Evolutionary conservation across 2,888 invertebrate genomes (phyloP), one percentile per base, ranked within the genome.

Genomic region (Furcula furcula): DNA sequence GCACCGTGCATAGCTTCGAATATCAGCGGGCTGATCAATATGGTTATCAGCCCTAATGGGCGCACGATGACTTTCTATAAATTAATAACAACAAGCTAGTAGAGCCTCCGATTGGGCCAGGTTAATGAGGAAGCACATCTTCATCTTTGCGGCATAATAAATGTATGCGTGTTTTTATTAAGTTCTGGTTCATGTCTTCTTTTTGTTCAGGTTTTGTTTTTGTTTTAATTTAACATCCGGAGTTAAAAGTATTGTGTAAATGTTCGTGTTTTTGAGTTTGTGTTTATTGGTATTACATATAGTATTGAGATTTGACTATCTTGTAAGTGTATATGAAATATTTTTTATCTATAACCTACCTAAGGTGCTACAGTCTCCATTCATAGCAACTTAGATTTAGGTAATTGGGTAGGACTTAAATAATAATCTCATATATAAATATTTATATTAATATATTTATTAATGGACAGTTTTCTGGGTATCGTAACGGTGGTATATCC

Each of bases 21-120:
- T 80, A 85, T 80, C 77, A 57, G 55, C 57, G 55, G 57, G 53
- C 64, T 65, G 83, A 81, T 86, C 86, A 78, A 81, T 85, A 85
- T 85, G 84, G 78, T 73, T 73, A 80, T 78, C 77, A 74, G 58
- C 45, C 63, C 80, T 86, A 88, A 88, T 88, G 84, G 84, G 60
- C 61, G 47, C 57, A 73, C 76, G 81, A 86, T 88, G 88, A 88
- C 88, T 88, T 84, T 87, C 86, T 84, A 87, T 84, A 88, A 83
- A 86, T 87, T 85, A 84, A 86, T 87, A 88, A 87, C 80, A 82
- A 85, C 81, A 76, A 74, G 65, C 69, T 51, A 49, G 52, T 50
- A 48, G 64, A 71, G 71, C 68, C 67, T 58, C 64, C 69, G 70
- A 86, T 82, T 82, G 81, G 76, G 46, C 62, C 55, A 60, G 58